Percentiles rank a stretch among this genome's conserved stretches.
Conservation (phyloP, 2,113 vertebrate genomes). For the Seriola rivoliana region DNA sequence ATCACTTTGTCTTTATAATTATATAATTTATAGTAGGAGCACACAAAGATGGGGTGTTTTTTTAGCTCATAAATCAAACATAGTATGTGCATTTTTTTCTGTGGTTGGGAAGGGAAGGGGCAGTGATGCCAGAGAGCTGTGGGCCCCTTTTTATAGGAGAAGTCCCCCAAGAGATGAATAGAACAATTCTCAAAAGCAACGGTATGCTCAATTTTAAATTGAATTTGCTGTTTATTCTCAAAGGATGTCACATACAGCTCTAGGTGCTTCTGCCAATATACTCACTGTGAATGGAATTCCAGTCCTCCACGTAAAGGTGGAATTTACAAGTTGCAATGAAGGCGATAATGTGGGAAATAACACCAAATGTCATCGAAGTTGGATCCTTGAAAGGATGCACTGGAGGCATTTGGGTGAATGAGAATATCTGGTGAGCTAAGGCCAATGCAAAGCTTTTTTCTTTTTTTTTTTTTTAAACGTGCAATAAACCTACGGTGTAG, state of each 20-base stretch:
- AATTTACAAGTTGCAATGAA: background rate
- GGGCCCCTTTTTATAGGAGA: background rate
- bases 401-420: background rate
- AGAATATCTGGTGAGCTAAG: background rate
- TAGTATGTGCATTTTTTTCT: background rate
- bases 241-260: background rate
- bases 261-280: background rate
- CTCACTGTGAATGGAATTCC: background rate
- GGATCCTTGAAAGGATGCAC: background rate
- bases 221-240: background rate
- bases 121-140: background rate
- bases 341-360: background rate
- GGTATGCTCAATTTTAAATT: background rate
- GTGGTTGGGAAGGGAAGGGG: background rate
- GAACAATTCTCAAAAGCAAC: background rate
- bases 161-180: background rate
- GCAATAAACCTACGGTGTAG: background rate
- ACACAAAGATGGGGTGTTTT: background rate
- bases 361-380: background rate
- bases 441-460: background rate
- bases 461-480: background rate
- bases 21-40: background rate
- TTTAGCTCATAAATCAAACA: background rate
- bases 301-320: background rate
- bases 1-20: constrained; percentile 1